A percentile compares a stretch with the other conserved stretches of the same genome.
phyloP scores from a whole-genome alignment of 2,888 invertebrate genomes.

The Therioaphis trifolii region DNA sequence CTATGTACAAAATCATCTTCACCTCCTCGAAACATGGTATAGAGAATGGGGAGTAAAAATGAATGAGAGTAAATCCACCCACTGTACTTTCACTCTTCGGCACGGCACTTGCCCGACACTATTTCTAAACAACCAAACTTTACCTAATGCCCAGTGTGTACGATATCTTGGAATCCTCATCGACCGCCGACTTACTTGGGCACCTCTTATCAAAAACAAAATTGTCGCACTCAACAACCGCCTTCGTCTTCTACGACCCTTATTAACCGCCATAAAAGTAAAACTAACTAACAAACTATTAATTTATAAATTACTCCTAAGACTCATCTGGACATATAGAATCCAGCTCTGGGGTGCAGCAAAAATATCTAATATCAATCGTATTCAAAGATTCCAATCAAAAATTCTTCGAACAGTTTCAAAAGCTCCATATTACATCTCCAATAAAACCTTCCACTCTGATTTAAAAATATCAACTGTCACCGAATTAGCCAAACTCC shows the following conservation, averaged over 20 bases:
- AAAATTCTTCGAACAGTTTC: too few relatives aligned
- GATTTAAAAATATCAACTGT: too few relatives aligned
- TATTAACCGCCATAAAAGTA: background rate
- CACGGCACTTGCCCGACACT: background rate
- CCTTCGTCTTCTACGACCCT: slow-evolving; percentile 1
- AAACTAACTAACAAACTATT: background rate
- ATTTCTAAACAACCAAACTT: background rate
- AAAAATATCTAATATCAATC: background rate
- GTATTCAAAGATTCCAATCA: background rate
- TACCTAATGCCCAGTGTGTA: background rate
- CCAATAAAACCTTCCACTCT: too few relatives aligned
- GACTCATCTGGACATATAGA: too few relatives aligned
- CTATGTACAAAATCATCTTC: background rate
- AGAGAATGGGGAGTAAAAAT: too few relatives aligned
- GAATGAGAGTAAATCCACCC: too few relatives aligned
- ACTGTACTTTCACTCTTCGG: background rate
- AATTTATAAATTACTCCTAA: slow-evolving; percentile 1
- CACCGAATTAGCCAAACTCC: too few relatives aligned
- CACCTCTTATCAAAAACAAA: background rate
- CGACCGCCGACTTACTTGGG: background rate
- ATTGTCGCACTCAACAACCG: background rate
- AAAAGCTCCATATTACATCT: too few relatives aligned
- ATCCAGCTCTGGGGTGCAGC: background rate
- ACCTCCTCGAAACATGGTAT: too few relatives aligned
- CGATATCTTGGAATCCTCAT: background rate